Evolutionary conservation across 2,113 vertebrate genomes (phyloP).

Genomic region (Chaenogobius annularis): DNA sequence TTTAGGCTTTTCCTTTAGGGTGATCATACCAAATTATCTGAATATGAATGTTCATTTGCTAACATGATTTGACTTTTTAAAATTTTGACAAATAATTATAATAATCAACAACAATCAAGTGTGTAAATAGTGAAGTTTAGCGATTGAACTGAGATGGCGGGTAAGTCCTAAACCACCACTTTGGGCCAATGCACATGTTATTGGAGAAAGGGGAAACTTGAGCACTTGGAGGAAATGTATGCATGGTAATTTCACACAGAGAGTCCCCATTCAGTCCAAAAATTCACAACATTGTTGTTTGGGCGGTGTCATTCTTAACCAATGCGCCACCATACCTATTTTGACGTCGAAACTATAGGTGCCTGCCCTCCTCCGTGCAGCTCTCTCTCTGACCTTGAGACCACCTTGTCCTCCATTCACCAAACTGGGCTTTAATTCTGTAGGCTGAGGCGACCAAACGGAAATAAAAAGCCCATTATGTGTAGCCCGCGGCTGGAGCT

Average conservation of each 20-base stretch:
- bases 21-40: too few relatives aligned
- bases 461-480: slow-evolving; percentile 80
- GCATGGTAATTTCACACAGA: background rate
- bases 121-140: background rate
- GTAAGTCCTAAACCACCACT: background rate
- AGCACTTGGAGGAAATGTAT: background rate
- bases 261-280: background rate
- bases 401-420: slow-evolving; percentile 65
- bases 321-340: background rate
- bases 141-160: background rate
- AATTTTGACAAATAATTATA: too few relatives aligned
- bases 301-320: background rate
- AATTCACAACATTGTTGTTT: background rate
- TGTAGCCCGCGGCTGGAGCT: slow-evolving; percentile 69
- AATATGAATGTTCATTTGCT: too few relatives aligned
- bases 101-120: background rate
- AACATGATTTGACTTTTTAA: too few relatives aligned
- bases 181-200: background rate
- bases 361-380: slow-evolving; percentile 9
- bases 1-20: background rate
- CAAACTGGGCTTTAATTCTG: slow-evolving; percentile 75
- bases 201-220: background rate
- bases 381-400: slow-evolving; percentile 71
- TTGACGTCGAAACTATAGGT: slow-evolving; percentile 13
- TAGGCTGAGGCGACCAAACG: slow-evolving; percentile 69